Base-by-base conservation (phyloP, 2,888 invertebrate species). In the Labia minor region DNA sequence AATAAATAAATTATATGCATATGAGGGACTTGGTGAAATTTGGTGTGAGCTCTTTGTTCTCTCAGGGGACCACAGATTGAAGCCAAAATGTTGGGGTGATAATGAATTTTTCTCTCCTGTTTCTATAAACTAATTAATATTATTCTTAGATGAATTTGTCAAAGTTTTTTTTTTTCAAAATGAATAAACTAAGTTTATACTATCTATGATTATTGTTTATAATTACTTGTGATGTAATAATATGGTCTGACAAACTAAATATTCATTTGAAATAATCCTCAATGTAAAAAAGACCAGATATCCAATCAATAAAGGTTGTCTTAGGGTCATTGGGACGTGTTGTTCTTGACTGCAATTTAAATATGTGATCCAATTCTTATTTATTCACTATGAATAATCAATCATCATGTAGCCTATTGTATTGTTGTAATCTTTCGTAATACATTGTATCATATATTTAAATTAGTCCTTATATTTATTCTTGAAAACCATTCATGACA, bases 31-130 rank as follows among this genome's bases (percentile, higher is more conserved):
- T 49, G 49, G 3, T 11, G 14, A 49, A 49, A 49, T 49, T 49
- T 49, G 49, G 49, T 49, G 49, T 49, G 49, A 49, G 49, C 49
- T 49, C 49, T 49, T 49, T 49, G 49, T 49, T 49, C 49, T 49
- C 49, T 49, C 49, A 49, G 49, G 49, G 49, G 49, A 49, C 49
- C 49, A 49, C 49, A 49, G 49, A 49, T 49, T 49, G 49, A 49
- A 49, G 49, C 49, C 49, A 49, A 49, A 49, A 49, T 49, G 49
- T 49, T 49, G 49, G 49, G 49, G 49, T 49, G 49, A 49, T 49
- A 49, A 49, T 49, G 49, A 49, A 49, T 49, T 49, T 49, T 49
- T 49, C 49, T 49, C 49, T 49, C 49, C 49, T 49, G 49, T 49
- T 49, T 49, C 49, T 49, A 49, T 49, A 49, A 4, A 49, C 14